Base-by-base conservation (phyloP, 2,888 invertebrate species). In the Congeria kusceri region DNA sequence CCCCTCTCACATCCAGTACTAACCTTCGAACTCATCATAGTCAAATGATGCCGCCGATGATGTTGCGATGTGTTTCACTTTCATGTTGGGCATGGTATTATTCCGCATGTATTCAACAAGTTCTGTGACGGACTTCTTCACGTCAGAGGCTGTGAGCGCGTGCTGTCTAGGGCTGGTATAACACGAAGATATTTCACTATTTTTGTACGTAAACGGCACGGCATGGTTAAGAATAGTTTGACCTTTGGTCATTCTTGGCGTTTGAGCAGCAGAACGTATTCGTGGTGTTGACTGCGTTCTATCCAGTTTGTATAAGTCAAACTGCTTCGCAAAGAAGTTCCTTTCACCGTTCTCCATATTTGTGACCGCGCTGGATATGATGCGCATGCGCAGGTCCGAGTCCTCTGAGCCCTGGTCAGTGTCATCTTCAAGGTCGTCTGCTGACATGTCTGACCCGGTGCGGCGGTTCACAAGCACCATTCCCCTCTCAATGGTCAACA, bases 11-110 rank as follows among this genome's bases (percentile, higher is more conserved):
- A n/a, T n/a, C 39, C 1, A 15, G 39, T 23, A 61, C 62, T 47
- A 59, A 87, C 86, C 84, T 87, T 87, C 86, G n/a, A 67, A 74
- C 39, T 73, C 74, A 56, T 86, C 87, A 59, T 75, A 83, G 68
- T 86, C 83, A 47, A 75, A 87, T 4, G 67, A 58, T 15, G 59
- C 25, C 4, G 59, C 13, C 28, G 77, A 56, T 20, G n/a, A 15
- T 13, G 27, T 20, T 20, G 59, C 13, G 39, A 69, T 27, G 9
- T 39, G 49, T 62, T 46, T 13, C 0, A 20, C 2, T 66, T 39
- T 56, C 15, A 59, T 44, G 23, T 57, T 58, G 18, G 58, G 63
- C 25, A 56, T 58, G 28, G 58, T 57, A 28, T 46, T 27, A 47
- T 63, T 49, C 49, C 59, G 23, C 29, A 63, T 20, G 47, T 44